Percentiles rank a stretch among this genome's conserved stretches.
Evolutionary conservation across 1,140 invertebrate species (phyloP).

Genomic region (Drosophila sproati): DNA sequence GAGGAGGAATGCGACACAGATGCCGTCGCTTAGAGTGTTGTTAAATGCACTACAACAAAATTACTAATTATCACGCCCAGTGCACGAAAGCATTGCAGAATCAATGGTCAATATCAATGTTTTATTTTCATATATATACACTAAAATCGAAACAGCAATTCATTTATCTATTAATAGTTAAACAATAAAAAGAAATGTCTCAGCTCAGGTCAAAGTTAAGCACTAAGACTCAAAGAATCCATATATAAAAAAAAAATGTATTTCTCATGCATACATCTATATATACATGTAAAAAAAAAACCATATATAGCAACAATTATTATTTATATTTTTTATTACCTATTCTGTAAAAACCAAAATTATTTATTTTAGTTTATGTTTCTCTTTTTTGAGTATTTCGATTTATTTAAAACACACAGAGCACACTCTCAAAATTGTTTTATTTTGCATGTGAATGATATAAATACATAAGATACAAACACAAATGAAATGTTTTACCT

Average conservation of each 20-base stretch:
- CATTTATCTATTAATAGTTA: neutral
- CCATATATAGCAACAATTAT: conserved; percentile 11
- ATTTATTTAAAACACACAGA: conserved; percentile 12
- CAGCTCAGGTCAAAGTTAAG: conserved; percentile 48
- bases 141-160: conserved; percentile 1
- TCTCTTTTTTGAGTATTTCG: conserved; percentile 29
- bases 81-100: conserved; percentile 35
- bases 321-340: conserved; percentile 41
- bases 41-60: neutral
- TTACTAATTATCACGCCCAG: conserved; percentile 43
- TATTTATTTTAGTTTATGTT: conserved; percentile 47
- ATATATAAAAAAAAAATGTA: conserved; percentile 30
- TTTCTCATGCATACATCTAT: conserved; percentile 20
- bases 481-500: conserved; percentile 13
- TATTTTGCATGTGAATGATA: conserved; percentile 29
- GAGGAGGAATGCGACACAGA: conserved; percentile 87
- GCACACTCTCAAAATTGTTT: conserved; percentile 24
- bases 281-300: conserved; percentile 10
- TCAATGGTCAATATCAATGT: conserved; percentile 47
- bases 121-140: conserved; percentile 18
- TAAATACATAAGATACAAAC: conserved; percentile 22
- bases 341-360: conserved; percentile 26
- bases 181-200: conserved; percentile 23
- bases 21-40: conserved; percentile 69
- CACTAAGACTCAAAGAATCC: conserved; percentile 22